phyloP scores from a whole-genome alignment of 1,140 invertebrate species.

The Cydia splendana region DNA sequence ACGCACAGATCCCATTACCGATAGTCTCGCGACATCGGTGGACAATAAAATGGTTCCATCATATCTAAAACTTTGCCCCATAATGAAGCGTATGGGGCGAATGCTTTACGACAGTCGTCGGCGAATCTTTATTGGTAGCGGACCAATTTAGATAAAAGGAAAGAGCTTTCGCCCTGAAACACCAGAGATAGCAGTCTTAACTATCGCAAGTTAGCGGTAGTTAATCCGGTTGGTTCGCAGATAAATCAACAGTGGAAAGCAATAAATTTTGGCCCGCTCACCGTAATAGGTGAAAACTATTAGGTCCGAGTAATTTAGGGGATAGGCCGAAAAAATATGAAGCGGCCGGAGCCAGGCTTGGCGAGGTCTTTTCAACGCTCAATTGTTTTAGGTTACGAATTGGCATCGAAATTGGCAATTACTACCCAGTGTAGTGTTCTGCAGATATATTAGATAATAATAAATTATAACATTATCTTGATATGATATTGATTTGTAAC shows the following conservation, averaged over 20 bases:
- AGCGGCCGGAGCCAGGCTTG: slow-evolving; percentile 47
- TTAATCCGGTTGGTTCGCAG: slow-evolving; percentile 72
- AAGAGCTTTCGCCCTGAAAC: slow-evolving; percentile 76
- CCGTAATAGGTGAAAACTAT: slow-evolving; percentile 79
- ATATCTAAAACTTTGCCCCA: slow-evolving; percentile 79
- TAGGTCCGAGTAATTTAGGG: slow-evolving; percentile 73
- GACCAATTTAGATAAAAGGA: slow-evolving; percentile 80
- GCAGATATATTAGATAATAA: too few relatives aligned
- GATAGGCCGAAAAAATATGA: slow-evolving; percentile 70
- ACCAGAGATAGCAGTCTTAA: slow-evolving; percentile 78
- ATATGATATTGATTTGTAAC: too few relatives aligned
- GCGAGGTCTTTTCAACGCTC: background rate
- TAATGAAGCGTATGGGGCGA: slow-evolving; percentile 79
- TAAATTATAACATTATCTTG: too few relatives aligned
- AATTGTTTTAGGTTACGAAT: background rate
- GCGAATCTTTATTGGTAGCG: slow-evolving; percentile 78
- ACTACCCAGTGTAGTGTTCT: too few relatives aligned
- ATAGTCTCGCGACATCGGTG: slow-evolving; percentile 77
- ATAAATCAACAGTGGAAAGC: slow-evolving; percentile 78
- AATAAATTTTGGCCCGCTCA: slow-evolving; percentile 70
- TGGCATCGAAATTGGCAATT: too few relatives aligned
- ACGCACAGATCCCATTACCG: slow-evolving; percentile 69
- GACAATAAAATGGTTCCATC: slow-evolving; percentile 79
- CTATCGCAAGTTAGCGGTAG: slow-evolving; percentile 79
- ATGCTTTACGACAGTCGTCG: slow-evolving; percentile 77